Evolutionary conservation across 2,888 invertebrate species (phyloP).

Genomic region (Sicus ferrugineus): DNA sequence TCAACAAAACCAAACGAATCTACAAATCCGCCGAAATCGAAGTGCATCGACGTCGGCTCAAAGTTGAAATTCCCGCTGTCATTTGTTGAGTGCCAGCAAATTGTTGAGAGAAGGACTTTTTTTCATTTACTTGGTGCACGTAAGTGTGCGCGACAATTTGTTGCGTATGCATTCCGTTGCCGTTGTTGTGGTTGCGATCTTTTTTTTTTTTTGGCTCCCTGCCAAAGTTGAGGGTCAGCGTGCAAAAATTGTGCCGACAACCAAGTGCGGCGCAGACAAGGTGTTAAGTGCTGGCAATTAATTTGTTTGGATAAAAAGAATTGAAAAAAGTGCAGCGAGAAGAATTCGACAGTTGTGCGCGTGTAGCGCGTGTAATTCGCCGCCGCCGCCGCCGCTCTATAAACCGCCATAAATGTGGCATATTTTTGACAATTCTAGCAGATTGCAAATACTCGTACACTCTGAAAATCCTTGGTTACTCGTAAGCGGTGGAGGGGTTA

Average conservation of each 20-base stretch:
- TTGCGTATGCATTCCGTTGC: neutral
- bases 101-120: neutral
- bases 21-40: neutral
- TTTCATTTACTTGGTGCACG: neutral
- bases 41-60: neutral
- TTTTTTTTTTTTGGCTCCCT: slow-evolving; percentile 29
- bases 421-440: no score
- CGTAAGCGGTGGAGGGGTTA: no score
- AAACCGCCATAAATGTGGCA: neutral
- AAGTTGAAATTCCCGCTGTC: slow-evolving; percentile 17
- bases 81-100: neutral
- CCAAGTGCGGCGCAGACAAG: slow-evolving; percentile 38
- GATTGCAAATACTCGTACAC: no score
- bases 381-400: no score
- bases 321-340: neutral
- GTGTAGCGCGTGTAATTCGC: neutral
- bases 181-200: neutral
- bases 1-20: neutral
- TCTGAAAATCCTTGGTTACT: no score
- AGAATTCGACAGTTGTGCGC: slow-evolving; percentile 11
- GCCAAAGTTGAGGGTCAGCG: slow-evolving; percentile 41
- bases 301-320: slow-evolving; percentile 36
- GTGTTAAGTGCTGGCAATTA: slow-evolving; percentile 45
- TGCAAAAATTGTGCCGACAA: slow-evolving; percentile 38
- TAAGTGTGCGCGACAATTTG: slow-evolving; percentile 22